These are phyloP conservation scores for Drosophila sp. DNA, from an alignment of 1,140 invertebrate species.

Conservation along the genomic window DNA sequence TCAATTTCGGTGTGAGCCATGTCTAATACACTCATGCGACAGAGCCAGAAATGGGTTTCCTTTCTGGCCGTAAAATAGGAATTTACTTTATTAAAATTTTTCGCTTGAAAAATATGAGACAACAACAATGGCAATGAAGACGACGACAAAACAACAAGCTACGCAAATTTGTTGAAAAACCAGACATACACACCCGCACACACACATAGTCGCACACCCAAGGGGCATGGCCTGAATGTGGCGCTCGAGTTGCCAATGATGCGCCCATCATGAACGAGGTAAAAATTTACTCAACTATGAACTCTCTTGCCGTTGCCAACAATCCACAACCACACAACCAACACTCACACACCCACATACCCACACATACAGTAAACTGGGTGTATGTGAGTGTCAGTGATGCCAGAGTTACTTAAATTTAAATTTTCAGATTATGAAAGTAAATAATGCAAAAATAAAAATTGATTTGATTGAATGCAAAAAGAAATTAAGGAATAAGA, in stretches of 20 bases:
- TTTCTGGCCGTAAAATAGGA: conserved; percentile 73
- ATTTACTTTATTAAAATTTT: conserved; percentile 83
- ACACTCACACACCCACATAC: background rate
- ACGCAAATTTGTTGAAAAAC: conserved; percentile 61
- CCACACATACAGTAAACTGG: background rate
- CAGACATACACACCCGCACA: conserved; percentile 6
- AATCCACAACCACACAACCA: background rate
- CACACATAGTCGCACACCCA: conserved; percentile 14
- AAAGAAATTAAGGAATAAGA: too few relatives aligned
- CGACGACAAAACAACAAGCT: conserved; percentile 42
- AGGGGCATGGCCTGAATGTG: background rate
- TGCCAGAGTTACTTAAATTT: too few relatives aligned
- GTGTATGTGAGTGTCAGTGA: conserved; percentile 41
- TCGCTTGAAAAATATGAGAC: conserved; percentile 81
- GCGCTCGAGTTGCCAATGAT: conserved; percentile 51
- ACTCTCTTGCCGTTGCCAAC: conserved; percentile 39
- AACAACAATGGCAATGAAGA: conserved; percentile 59
- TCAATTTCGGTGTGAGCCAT: conserved; percentile 47
- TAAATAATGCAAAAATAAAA: too few relatives aligned
- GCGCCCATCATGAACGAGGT: conserved; percentile 69
- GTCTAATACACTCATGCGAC: conserved; percentile 38
- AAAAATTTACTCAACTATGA: conserved; percentile 83
- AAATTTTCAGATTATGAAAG: too few relatives aligned
- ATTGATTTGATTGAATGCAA: too few relatives aligned
- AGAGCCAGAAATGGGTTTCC: conserved; percentile 11